Percentiles rank a stretch among this genome's conserved stretches.
phyloP scores from a whole-genome alignment of 2,797 vertebrate species.

The Rhynchotus rufescens region DNA sequence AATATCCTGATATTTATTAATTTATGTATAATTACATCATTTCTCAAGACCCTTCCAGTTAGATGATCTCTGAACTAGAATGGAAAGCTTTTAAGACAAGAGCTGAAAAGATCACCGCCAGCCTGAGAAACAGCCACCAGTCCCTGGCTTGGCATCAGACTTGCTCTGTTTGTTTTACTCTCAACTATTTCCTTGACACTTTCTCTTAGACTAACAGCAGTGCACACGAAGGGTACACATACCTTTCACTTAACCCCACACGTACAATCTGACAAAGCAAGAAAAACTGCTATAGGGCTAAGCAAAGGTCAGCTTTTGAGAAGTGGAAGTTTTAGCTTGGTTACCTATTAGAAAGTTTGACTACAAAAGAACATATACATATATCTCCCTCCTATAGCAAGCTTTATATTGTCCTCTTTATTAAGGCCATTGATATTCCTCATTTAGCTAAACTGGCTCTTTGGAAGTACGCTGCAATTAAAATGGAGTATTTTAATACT shows the following conservation, averaged over 20 bases:
- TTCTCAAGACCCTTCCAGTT: neutral
- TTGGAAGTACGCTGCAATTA: neutral
- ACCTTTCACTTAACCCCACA: neutral
- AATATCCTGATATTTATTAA: neutral
- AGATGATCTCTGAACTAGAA: too few species aligned
- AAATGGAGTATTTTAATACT: too few species aligned
- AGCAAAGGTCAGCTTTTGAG: neutral
- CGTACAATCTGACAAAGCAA: neutral
- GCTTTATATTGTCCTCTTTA: neutral
- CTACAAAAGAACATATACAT: neutral
- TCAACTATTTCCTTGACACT: neutral
- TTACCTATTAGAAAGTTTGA: neutral
- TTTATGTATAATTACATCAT: neutral
- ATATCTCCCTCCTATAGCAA: neutral
- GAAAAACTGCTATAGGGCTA: neutral
- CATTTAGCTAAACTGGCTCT: neutral
- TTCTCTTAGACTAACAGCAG: too few species aligned
- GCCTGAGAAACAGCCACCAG: neutral
- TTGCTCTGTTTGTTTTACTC: neutral
- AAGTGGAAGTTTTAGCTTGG: neutral
- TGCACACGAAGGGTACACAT: rapidly evolving
- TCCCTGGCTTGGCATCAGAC: neutral
- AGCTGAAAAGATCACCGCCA: neutral
- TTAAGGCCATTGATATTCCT: neutral
- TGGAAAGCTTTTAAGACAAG: neutral